These are phyloP conservation scores for Nomada hirtipes DNA, from an alignment of 2,888 invertebrate genomes.

Conservation along the genomic window DNA sequence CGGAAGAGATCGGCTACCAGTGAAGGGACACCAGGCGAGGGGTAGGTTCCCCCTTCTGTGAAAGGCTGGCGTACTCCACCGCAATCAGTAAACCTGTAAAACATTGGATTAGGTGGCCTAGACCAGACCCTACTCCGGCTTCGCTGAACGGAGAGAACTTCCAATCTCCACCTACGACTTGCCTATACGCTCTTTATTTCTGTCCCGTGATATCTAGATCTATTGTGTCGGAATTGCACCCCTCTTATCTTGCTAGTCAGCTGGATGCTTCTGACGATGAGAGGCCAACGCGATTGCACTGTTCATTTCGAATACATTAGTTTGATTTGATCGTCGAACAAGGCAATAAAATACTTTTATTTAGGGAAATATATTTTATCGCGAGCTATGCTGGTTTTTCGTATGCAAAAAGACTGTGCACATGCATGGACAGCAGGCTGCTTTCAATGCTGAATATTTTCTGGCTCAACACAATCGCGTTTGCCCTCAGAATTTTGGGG, in stretches of 20 bases:
- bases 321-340: too few relatives aligned
- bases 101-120: slow-evolving; percentile 79
- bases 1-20: slow-evolving; percentile 31
- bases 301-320: background rate
- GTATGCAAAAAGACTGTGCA: too few relatives aligned
- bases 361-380: too few relatives aligned
- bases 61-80: slow-evolving; percentile 66
- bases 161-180: slow-evolving; percentile 68
- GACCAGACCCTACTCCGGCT: slow-evolving; percentile 67
- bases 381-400: too few relatives aligned
- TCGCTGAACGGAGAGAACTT: slow-evolving; percentile 57
- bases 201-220: slow-evolving; percentile 68
- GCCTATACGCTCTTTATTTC: slow-evolving; percentile 53
- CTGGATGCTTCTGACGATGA: too few relatives aligned
- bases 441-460: too few relatives aligned
- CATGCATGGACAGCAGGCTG: too few relatives aligned
- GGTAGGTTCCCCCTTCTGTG: slow-evolving; percentile 41
- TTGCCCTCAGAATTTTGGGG: too few relatives aligned
- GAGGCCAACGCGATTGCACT: too few relatives aligned
- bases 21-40: slow-evolving; percentile 23
- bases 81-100: slow-evolving; percentile 81
- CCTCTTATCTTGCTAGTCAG: slow-evolving; percentile 46
- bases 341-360: too few relatives aligned
- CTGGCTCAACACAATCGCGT: too few relatives aligned
- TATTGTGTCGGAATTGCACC: slow-evolving; percentile 68